These are phyloP conservation scores for Regulus satrapa DNA, from an alignment of 2,113 vertebrate species.

Conservation along the genomic window DNA sequence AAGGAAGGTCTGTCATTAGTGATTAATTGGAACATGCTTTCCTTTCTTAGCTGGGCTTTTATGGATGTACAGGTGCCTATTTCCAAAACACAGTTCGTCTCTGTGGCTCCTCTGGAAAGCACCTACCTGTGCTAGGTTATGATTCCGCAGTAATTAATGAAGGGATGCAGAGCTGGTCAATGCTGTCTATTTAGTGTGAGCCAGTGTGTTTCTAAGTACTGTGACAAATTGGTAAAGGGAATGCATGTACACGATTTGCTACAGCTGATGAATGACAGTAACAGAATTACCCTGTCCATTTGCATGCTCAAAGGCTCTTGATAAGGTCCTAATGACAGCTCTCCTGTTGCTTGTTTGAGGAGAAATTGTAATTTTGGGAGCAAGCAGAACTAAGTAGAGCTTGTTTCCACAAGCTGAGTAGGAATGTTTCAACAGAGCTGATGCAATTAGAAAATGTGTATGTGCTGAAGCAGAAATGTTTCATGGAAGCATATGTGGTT, in stretches of 20 bases:
- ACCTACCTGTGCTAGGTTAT: not conserved
- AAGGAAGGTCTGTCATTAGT: not conserved
- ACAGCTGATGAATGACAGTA: not conserved
- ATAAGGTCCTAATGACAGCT: not conserved
- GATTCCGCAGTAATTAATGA: not conserved
- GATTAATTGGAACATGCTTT: not conserved
- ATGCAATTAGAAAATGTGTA: not conserved
- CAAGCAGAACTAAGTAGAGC: not conserved
- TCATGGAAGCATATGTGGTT: not conserved
- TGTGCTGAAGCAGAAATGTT: not conserved
- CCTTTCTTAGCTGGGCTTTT: not conserved
- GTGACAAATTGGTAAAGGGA: not conserved
- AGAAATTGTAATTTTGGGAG: not conserved
- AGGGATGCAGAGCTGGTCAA: not conserved
- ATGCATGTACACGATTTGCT: fast-evolving
- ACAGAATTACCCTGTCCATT: not conserved
- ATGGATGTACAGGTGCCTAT: not conserved
- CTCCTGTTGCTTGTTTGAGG: not conserved
- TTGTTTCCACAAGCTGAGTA: not conserved
- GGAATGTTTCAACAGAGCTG: not conserved
- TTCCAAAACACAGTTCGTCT: not conserved
- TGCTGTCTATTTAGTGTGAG: not conserved
- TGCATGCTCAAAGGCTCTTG: not conserved
- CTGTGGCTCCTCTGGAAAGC: not conserved
- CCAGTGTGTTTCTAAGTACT: not conserved